phyloP scores from a whole-genome alignment of 2,113 vertebrate species.

The Oryzias melastigma region DNA sequence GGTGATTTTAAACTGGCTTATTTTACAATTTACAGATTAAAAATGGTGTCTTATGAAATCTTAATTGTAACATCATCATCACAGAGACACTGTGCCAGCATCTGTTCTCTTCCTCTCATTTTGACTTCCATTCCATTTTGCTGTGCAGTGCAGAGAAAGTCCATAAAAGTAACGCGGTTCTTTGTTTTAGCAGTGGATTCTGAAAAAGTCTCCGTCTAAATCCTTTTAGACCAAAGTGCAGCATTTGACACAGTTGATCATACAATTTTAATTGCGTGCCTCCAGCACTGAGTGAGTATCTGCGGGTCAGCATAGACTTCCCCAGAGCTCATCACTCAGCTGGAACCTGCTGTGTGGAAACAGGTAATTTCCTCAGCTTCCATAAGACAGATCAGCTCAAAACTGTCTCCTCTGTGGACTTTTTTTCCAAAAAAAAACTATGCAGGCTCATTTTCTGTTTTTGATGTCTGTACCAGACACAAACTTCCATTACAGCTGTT shows the following conservation, averaged over 20 bases:
- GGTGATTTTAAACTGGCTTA: no score
- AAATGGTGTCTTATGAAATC: no score
- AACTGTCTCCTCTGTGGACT: background rate
- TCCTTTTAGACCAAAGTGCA: conserved; percentile 48
- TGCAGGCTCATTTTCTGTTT: background rate
- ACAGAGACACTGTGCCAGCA: no score
- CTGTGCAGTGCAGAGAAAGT: background rate
- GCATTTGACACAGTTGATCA: conserved; percentile 54
- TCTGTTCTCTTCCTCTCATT: background rate
- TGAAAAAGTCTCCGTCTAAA: conserved; percentile 19
- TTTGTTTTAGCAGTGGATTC: conserved; percentile 35
- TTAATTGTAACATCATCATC: no score
- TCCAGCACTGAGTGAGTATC: conserved; percentile 33
- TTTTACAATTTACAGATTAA: no score
- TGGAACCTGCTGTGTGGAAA: conserved; percentile 17
- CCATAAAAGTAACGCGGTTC: conserved; percentile 8
- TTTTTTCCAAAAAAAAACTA: background rate
- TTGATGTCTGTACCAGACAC: background rate
- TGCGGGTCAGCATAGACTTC: conserved; percentile 25
- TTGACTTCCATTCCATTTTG: background rate
- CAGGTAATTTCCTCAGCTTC: conserved; percentile 3
- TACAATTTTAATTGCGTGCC: conserved; percentile 59
- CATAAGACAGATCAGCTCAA: conserved; percentile 1
- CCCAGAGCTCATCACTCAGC: background rate
- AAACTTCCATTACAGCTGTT: no score